Evolutionary conservation across 2,113 vertebrate genomes (phyloP).

Genomic region (Odocoileus hemionus): DNA sequence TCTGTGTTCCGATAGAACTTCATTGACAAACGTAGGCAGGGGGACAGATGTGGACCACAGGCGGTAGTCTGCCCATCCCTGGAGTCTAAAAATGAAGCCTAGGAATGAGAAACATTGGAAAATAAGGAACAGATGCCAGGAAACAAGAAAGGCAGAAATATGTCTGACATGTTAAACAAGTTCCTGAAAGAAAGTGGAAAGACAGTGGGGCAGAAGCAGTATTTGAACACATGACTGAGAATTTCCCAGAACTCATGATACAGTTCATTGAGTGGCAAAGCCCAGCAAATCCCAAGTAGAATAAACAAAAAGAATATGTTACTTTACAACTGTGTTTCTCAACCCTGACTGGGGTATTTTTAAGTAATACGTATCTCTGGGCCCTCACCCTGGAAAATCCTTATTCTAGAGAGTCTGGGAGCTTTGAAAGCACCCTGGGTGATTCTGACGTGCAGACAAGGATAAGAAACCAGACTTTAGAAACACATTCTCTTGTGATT

Average conservation of each 20-base stretch:
- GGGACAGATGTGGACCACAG: background rate
- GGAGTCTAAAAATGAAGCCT: background rate
- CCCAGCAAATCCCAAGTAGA: background rate
- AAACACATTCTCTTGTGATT: slow-evolving; percentile 20
- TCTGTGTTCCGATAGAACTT: background rate
- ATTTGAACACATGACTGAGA: background rate
- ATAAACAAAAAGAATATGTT: background rate
- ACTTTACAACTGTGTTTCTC: background rate
- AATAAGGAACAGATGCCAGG: background rate
- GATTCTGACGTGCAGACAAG: slow-evolving; percentile 12
- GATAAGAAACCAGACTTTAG: slow-evolving; percentile 26
- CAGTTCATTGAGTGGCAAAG: background rate
- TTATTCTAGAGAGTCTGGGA: slow-evolving; percentile 19
- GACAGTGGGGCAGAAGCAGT: background rate
- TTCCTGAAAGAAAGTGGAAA: background rate
- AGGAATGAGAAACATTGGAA: background rate
- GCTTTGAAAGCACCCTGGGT: background rate
- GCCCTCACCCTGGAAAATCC: background rate
- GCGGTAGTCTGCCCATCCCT: background rate
- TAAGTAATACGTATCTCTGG: background rate
- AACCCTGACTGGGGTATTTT: background rate
- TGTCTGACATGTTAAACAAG: background rate
- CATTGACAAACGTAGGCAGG: background rate
- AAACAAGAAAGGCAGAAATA: background rate
- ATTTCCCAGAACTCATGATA: background rate